phyloP scores from a whole-genome alignment of 2,113 vertebrate genomes.

The Hoplias malabaricus region DNA sequence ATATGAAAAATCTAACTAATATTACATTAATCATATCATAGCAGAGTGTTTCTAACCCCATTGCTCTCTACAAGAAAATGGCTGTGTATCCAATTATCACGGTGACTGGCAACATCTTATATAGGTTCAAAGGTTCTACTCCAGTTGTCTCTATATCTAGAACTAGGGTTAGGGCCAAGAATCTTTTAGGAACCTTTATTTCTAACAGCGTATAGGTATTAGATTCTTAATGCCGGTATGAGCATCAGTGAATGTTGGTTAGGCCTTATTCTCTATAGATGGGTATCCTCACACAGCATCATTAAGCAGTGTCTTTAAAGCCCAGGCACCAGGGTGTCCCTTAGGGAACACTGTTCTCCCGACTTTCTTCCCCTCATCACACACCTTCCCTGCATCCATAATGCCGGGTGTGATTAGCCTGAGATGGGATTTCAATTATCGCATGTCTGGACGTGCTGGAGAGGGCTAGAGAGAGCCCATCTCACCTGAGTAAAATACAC shows the following conservation, averaged over 20 bases:
- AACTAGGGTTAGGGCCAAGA: too few relatives aligned
- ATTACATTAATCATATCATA: too few relatives aligned
- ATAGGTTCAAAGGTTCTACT: too few relatives aligned
- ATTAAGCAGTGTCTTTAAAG: background rate
- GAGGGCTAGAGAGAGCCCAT: background rate
- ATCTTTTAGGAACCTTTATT: too few relatives aligned
- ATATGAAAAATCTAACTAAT: too few relatives aligned
- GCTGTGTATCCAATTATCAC: too few relatives aligned
- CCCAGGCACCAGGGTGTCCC: background rate
- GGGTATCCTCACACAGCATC: background rate
- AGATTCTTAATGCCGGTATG: background rate
- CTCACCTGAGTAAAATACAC: conserved; percentile 6
- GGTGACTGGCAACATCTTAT: too few relatives aligned
- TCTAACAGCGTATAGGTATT: too few relatives aligned
- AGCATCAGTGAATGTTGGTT: background rate
- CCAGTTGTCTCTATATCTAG: too few relatives aligned
- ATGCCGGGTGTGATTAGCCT: conserved; percentile 5
- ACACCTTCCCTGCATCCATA: background rate
- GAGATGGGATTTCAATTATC: conserved; percentile 22
- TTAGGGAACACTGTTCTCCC: background rate
- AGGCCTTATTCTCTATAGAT: background rate
- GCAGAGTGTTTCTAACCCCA: too few relatives aligned
- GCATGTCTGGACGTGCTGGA: background rate
- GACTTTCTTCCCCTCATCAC: background rate
- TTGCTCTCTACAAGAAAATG: too few relatives aligned